Evolutionary conservation across 2,113 vertebrate species (phyloP).

Genomic region (Xenus cinereus): DNA sequence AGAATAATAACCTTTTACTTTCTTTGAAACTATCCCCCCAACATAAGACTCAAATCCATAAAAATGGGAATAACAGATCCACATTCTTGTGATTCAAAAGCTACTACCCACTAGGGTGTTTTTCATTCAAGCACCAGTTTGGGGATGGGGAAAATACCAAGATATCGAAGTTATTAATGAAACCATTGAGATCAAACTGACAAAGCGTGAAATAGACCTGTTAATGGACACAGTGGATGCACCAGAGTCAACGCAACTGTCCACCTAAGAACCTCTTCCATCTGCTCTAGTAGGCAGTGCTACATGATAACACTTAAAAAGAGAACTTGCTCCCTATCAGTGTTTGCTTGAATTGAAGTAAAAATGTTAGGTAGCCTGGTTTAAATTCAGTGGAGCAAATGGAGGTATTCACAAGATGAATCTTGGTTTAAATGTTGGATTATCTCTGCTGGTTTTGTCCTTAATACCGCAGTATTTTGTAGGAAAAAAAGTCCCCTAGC

Average conservation of each 20-base stretch:
- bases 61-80: not conserved
- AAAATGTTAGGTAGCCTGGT: not conserved
- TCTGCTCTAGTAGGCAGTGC: not conserved
- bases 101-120: not conserved
- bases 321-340: not conserved
- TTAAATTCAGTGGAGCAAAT: not conserved
- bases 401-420: not conserved
- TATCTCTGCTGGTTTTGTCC: not conserved
- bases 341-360: not conserved
- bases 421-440: not conserved
- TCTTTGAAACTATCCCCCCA: not conserved
- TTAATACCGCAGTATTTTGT: not conserved
- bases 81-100: not conserved
- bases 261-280: not conserved
- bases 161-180: not conserved
- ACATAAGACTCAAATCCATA: not conserved
- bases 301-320: not conserved
- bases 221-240: not conserved
- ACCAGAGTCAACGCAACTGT: not conserved
- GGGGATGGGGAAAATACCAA: not conserved
- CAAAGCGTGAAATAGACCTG: not conserved
- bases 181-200: not conserved
- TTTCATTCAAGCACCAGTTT: not conserved
- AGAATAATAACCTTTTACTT: not conserved
- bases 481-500: not conserved